A percentile compares a stretch with the other conserved stretches of the same genome.
Conservation (phyloP, 2,113 vertebrate species). For the Callaeas wilsoni region DNA sequence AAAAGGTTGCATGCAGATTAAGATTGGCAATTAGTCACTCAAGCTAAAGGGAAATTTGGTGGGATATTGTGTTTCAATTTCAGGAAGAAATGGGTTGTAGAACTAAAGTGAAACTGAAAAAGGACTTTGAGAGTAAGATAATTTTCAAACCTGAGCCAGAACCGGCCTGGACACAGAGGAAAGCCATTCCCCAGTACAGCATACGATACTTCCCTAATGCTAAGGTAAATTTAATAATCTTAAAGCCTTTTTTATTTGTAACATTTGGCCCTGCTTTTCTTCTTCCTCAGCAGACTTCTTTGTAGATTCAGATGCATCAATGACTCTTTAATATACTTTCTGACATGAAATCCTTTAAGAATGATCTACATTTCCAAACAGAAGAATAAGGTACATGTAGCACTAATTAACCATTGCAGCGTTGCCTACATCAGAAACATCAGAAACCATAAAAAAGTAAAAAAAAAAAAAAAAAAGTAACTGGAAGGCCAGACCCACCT, state of each 20-base stretch:
- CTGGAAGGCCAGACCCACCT: background rate
- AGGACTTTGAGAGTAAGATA: background rate
- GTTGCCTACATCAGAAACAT: background rate
- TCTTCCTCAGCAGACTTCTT: background rate
- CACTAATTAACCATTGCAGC: background rate
- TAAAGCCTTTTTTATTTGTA: background rate
- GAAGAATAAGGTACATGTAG: background rate
- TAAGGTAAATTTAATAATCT: background rate
- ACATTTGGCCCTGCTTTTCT: background rate
- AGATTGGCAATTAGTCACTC: background rate
- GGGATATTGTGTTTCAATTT: background rate
- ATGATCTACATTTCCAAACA: background rate
- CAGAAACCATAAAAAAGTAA: background rate
- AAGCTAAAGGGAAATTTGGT: background rate
- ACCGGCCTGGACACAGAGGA: background rate
- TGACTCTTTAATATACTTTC: background rate
- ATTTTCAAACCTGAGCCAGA: background rate
- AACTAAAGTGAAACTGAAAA: background rate
- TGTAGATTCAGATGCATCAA: background rate
- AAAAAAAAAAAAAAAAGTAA: background rate
- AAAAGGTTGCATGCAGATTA: background rate
- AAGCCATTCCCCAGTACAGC: background rate
- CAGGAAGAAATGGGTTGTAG: background rate
- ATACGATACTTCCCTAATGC: rapidly evolving
- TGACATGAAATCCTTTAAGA: background rate